Evolutionary conservation across 2,113 vertebrate species (phyloP).

Genomic region (Ploceus nigricollis): DNA sequence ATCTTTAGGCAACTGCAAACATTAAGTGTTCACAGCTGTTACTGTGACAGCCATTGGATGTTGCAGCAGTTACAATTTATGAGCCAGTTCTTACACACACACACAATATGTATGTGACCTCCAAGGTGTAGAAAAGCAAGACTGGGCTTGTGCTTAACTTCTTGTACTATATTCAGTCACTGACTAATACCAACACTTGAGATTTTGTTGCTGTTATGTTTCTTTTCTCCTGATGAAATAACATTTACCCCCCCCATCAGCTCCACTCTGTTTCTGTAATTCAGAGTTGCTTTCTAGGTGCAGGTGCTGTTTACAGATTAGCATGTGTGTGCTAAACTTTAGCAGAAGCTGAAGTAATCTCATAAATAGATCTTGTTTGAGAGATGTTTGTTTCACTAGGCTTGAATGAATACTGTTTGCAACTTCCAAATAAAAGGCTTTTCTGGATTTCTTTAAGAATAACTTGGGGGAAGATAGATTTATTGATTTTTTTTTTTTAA

Average conservation of each 20-base stretch:
- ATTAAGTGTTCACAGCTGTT: background rate
- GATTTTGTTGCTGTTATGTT: background rate
- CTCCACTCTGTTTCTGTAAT: background rate
- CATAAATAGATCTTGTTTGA: background rate
- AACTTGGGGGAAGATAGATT: background rate
- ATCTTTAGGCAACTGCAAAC: background rate
- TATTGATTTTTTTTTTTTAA: background rate
- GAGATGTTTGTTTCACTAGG: background rate
- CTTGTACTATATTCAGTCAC: background rate
- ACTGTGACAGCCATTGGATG: background rate
- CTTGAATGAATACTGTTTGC: background rate
- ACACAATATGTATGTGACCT: fast-evolving
- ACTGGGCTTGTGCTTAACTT: background rate
- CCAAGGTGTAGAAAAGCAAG: background rate
- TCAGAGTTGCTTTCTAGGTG: background rate
- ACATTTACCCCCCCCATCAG: fast-evolving
- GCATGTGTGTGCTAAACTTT: background rate
- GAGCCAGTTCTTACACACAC: background rate
- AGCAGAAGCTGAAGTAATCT: background rate
- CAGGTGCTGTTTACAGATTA: background rate
- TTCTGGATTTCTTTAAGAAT: background rate
- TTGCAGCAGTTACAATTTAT: background rate
- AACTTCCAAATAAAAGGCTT: background rate
- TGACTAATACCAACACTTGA: background rate
- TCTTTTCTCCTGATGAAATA: background rate